Evolutionary conservation across 2,888 invertebrate genomes (phyloP).

Genomic region (Sarcophaga caerulescens): DNA sequence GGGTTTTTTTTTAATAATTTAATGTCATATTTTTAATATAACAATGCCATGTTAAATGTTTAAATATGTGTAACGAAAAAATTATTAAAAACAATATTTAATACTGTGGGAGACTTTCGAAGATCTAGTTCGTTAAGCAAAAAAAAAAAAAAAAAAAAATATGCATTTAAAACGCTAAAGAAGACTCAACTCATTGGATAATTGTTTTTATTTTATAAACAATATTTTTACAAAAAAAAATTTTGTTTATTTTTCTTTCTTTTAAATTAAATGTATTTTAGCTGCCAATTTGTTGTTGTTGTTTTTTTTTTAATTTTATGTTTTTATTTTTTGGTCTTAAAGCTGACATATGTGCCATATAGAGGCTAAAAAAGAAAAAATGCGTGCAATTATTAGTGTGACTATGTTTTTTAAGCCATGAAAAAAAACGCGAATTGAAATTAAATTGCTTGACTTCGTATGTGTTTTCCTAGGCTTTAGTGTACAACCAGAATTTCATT

Average conservation of each 20-base stretch:
- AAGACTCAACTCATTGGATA: conserved; percentile 19
- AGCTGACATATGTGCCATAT: conserved; percentile 1
- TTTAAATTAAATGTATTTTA: conserved; percentile 31
- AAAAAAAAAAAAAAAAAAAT: background rate
- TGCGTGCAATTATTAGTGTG: conserved; percentile 54
- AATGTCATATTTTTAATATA: conserved; percentile 51
- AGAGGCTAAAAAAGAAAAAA: background rate
- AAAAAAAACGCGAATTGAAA: conserved; percentile 37
- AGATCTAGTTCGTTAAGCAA: conserved; percentile 47
- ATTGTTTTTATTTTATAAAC: conserved; percentile 47
- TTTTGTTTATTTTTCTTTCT: background rate
- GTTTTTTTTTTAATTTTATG: background rate
- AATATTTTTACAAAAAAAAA: background rate
- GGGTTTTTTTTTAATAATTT: conserved; percentile 26
- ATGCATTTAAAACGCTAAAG: background rate
- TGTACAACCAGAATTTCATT: background rate
- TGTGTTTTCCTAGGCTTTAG: background rate
- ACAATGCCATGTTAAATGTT: conserved; percentile 50
- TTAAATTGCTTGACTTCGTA: conserved; percentile 35
- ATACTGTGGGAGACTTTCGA: conserved; percentile 59
- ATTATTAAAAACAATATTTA: conserved; percentile 20
- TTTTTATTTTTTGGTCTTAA: background rate
- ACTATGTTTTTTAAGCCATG: conserved; percentile 28
- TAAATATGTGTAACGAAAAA: conserved; percentile 48
- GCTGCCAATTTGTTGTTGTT: conserved; percentile 21